These are phyloP conservation scores for Dallia pectoralis DNA, from an alignment of 2,797 vertebrate genomes.

Conservation along the genomic window DNA sequence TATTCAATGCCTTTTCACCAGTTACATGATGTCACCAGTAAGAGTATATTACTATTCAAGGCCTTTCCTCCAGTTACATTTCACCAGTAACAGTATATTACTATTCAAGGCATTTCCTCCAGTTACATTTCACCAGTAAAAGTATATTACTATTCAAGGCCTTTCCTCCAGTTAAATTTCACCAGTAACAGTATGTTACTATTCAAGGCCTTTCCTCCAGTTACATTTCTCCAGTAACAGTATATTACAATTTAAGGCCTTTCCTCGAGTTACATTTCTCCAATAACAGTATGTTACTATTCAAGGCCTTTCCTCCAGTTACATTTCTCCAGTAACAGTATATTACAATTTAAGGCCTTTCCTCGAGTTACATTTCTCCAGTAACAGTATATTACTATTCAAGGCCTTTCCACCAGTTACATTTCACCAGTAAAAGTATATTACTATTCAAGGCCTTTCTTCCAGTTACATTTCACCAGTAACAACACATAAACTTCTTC, in stretches of 20 bases:
- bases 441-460: not conserved
- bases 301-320: not conserved
- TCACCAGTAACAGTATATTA: too few species aligned
- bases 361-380: not conserved
- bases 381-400: not conserved
- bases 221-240: too few species aligned
- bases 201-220: too few species aligned
- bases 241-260: not conserved
- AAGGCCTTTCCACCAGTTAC: not conserved
- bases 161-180: too few species aligned
- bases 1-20: not conserved
- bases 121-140: too few species aligned
- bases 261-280: not conserved
- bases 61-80: too few species aligned
- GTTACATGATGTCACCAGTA: not conserved
- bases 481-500: constrained; percentile 43
- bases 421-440: not conserved
- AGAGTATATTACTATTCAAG: too few species aligned
- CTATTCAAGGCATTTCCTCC: too few species aligned
- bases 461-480: constrained; percentile 4
- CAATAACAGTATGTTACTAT: too few species aligned
- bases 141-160: too few species aligned
- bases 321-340: not conserved
- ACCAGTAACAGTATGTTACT: too few species aligned
- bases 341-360: not conserved